phyloP scores from a whole-genome alignment of 1,140 invertebrate species.

The Diachasmimorpha longicaudata region DNA sequence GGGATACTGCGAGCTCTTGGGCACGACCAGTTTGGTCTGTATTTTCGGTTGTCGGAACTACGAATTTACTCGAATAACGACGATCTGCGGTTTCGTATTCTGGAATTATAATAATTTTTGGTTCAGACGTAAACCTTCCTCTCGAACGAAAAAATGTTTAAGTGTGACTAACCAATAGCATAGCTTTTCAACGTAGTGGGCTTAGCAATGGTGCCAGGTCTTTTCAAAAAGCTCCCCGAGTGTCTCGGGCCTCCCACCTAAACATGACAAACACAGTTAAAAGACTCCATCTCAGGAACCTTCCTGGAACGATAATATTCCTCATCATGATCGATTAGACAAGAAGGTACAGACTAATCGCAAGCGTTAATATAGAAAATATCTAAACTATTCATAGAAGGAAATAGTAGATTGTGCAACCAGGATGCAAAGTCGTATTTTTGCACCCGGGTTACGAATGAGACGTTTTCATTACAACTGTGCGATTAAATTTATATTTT shows the following conservation, averaged over 20 bases:
- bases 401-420: neutral
- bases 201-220: slow-evolving; percentile 28
- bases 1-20: slow-evolving; percentile 51
- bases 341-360: neutral
- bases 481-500: too few relatives aligned
- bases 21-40: slow-evolving; percentile 52
- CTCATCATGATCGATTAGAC: neutral
- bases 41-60: neutral
- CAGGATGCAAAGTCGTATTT: too few relatives aligned
- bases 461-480: too few relatives aligned
- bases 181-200: too few relatives aligned
- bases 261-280: slow-evolving; percentile 25
- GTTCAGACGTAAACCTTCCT: neutral
- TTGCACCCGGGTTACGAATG: too few relatives aligned
- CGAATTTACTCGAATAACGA: slow-evolving; percentile 6
- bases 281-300: neutral
- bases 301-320: neutral
- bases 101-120: neutral
- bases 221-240: slow-evolving; percentile 35
- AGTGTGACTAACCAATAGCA: too few relatives aligned
- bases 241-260: slow-evolving; percentile 44
- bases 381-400: neutral
- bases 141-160: too few relatives aligned
- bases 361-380: slow-evolving; percentile 25
- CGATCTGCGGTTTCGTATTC: neutral